These are phyloP conservation scores for Acrocera orbiculus DNA, from an alignment of 2,888 invertebrate genomes.

Conservation along the genomic window DNA sequence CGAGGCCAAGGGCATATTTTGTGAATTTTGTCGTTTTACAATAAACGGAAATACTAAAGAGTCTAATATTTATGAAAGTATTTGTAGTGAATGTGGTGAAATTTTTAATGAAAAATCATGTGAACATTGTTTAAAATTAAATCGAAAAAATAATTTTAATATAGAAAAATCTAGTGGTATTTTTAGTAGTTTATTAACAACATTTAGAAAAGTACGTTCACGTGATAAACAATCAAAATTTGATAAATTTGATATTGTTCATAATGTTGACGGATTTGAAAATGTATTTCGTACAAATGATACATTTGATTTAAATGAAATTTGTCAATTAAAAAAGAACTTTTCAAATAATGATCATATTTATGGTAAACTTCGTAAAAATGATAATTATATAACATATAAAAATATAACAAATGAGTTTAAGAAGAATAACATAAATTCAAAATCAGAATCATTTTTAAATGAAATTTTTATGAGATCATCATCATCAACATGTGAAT, in stretches of 20 bases:
- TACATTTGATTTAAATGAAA: conserved; percentile 26
- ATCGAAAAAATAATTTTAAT: background rate
- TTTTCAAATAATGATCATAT: conserved; percentile 18
- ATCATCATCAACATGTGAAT: background rate
- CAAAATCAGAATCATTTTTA: conserved; percentile 10
- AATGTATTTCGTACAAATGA: conserved; percentile 26
- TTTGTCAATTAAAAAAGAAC: conserved; percentile 23
- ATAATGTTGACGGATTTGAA: conserved; percentile 24
- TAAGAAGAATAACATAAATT: background rate
- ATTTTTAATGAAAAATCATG: conserved; percentile 23
- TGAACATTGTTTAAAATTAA: conserved; percentile 8
- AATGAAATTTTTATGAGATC: background rate
- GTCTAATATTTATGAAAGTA: conserved; percentile 25
- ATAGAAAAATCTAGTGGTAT: conserved; percentile 5
- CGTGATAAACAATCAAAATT: conserved; percentile 1
- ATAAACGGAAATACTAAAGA: conserved; percentile 18
- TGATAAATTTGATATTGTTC: conserved; percentile 22
- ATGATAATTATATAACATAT: conserved; percentile 14
- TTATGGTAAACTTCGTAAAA: conserved; percentile 20
- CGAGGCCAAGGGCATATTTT: conserved; percentile 23
- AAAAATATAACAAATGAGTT: background rate
- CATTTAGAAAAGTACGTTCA: conserved; percentile 8
- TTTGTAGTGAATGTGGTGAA: conserved; percentile 24
- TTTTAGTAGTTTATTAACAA: conserved; percentile 6
- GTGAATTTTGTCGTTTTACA: conserved; percentile 26